Evolutionary conservation across 1,140 invertebrate species (phyloP), one percentile per base, ranked within the genome.

Genomic region (Calephelis virginiensis): DNA sequence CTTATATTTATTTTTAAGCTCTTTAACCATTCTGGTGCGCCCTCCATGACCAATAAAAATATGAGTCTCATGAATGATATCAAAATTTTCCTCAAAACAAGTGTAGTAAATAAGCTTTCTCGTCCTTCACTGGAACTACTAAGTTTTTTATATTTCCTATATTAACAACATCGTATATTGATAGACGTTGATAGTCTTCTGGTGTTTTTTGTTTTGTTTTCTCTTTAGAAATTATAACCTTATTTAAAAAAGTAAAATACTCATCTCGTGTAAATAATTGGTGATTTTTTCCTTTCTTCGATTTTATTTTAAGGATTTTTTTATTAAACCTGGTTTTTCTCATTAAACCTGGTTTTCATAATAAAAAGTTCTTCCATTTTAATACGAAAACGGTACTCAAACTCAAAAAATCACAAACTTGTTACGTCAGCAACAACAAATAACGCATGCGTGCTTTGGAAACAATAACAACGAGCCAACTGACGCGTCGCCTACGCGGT

Each of bases 31-130:
- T 50, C 69, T 59, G n/a, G 46, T 46, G 56, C 71, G 64, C 8
- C 75, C 75, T 11, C 76, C 79, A 68, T 78, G 73, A 38, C 73
- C 71, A 56, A 71, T 70, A 56, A 67, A 40, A 46, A 74, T 43
- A 63, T 47, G 38, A 40, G 38, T 40, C 38, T 40, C 38, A 40
- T 40, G 38, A 40, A 40, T 40, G 38, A 40, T 40, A 40, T 40
- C 38, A 40, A 40, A 40, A 40, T 40, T 40, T 40, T 40, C 38
- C 38, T 40, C 38, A 5, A 40, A 40, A 40, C 7, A 48, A 28
- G 45, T 61, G 17, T 56, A 56, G 50, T 56, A 56, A 13, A 56
- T 56, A n/a, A 62, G 43, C 61, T 45, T 43, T 46, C 46, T 62
- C 61, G 17, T 62, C 46, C 46, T 62, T 62, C 17, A 62, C 17